Evolutionary conservation across 2,888 invertebrate genomes (phyloP), one percentile per base, ranked within the genome.

Genomic region (Ornithoptera alexandrae): DNA sequence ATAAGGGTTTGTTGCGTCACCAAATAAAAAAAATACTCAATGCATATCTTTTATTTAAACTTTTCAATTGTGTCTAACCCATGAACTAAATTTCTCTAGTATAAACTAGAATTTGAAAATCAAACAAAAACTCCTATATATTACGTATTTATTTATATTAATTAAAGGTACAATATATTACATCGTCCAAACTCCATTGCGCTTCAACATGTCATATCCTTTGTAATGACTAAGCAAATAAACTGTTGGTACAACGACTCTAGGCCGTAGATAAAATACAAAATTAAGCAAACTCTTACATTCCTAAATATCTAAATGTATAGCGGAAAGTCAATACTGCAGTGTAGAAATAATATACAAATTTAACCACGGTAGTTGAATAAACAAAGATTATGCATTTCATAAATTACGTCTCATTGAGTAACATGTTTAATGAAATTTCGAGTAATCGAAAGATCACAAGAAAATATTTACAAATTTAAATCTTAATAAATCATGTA

Each of bases 151-250:
- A 90, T 92, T 91, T 90, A 91, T 92, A 91, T 86, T 86, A 87
- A 88, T 90, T 85, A 90, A 92, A 92, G 92, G 89, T 92, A 92
- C 92, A 92, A 92, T 92, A 92, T 92, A 90, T 91, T 92, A 92
- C 92, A 92, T 85, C 90, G 88, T 90, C 88, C 83, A 83, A 85
- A 87, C 87, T 84, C 79, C 83, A 81, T 81, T 85, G 84, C 81
- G 86, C 84, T 85, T 84, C 89, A 85, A 84, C 86, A 82, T 79
- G 85, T 87, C 86, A 87, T 89, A 84, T 87, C 85, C 86, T 82
- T 84, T 80, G 81, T 86, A 85, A 86, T 88, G 89, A 90, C 89
- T 90, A 90, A 87, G 88, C 88, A 88, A 89, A 86, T 86, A 81
- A 87, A 87, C 83, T 79, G 81, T 84, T 87, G 91, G 90, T 91